Evolutionary conservation across 2,888 invertebrate species (phyloP), one percentile per base, ranked within the genome.

Genomic region (Synergus gifuensis): DNA sequence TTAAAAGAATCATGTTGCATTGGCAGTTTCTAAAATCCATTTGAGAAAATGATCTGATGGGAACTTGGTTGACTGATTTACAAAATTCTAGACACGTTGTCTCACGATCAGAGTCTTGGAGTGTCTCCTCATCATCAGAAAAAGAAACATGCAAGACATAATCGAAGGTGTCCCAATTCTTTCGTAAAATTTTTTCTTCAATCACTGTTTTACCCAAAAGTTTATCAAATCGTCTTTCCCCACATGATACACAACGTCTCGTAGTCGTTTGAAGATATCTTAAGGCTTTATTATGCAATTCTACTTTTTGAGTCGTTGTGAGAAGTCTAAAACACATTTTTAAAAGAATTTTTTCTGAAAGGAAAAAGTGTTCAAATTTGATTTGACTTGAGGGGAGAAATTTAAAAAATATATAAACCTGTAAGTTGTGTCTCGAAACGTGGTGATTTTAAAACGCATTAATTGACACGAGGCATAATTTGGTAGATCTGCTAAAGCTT

Each of bases 381-480:
- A 14, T 11, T n/a, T 18, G 28, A 78, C 54, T 77, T 63, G n/a
- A 54, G 62, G 5, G 42, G 18, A 54, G 69, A 36, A 49, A 28
- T 42, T 22, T 4, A 76, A 36, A 58, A 64, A 12, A n/a, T 40
- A 12, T 14, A 28, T 28, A 69, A 42, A 44, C 91, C 89, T 94
- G 85, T 95, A 95, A 5, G 94, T 94, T 0, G 94, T 94, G 22
- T 94, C 93, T 40, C 94, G 93, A 87, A 95, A 95, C 79, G 93
- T 88, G 0, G 93, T 89, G 82, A 94, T 93, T 66, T 93, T 93
- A 86, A 95, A 95, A 77, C 94, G 93, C 91, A 95, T 93, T 85
- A 94, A 94, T 4, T 94, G 94, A 84, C 95, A 95, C 44, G 94
- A 94, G 0, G 95, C 95, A 83, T 95, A 95, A 84, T 91, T 91